Evolutionary conservation across 1,140 invertebrate genomes (phyloP).

Genomic region (Penaeus indicus): DNA sequence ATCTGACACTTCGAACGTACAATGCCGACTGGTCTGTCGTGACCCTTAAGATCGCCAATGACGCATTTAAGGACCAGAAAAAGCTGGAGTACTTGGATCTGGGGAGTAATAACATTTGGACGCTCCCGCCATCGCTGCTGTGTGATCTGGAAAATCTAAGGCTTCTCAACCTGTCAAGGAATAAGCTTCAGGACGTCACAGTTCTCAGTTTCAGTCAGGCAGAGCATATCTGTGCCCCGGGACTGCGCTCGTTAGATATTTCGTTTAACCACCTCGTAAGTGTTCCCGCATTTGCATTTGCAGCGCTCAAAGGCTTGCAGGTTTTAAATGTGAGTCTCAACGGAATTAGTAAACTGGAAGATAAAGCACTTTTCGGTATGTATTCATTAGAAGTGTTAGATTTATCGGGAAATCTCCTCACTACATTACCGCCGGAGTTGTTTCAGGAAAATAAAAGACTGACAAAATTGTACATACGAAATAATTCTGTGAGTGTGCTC

Average conservation of each 20-base stretch:
- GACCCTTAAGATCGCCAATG: slow-evolving; percentile 80
- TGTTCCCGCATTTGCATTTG: slow-evolving; percentile 75
- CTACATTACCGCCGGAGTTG: slow-evolving; percentile 81
- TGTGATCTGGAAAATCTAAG: slow-evolving; percentile 81
- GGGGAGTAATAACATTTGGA: slow-evolving; percentile 85
- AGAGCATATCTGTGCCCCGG: slow-evolving; percentile 78
- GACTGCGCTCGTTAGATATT: slow-evolving; percentile 80
- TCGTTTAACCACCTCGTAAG: slow-evolving; percentile 85
- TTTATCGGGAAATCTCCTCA: slow-evolving; percentile 77
- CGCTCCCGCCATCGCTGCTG: slow-evolving; percentile 80
- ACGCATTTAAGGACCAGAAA: slow-evolving; percentile 71
- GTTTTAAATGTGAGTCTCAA: slow-evolving; percentile 65
- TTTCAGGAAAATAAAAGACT: slow-evolving; percentile 90
- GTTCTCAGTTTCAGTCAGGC: slow-evolving; percentile 81
- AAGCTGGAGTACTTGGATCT: slow-evolving; percentile 76
- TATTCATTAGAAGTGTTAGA: slow-evolving; percentile 66
- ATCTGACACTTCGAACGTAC: slow-evolving; percentile 79
- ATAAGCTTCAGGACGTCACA: slow-evolving; percentile 86
- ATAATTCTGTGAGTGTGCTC: slow-evolving; percentile 77
- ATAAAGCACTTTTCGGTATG: slow-evolving; percentile 66
- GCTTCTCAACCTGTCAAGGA: slow-evolving; percentile 81
- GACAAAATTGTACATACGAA: slow-evolving; percentile 87
- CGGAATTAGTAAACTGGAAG: slow-evolving; percentile 65
- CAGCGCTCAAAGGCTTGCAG: slow-evolving; percentile 65
- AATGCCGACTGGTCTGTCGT: slow-evolving; percentile 84